These are phyloP conservation scores for Philereme transversata DNA, from an alignment of 2,888 invertebrate genomes.

Conservation along the genomic window DNA sequence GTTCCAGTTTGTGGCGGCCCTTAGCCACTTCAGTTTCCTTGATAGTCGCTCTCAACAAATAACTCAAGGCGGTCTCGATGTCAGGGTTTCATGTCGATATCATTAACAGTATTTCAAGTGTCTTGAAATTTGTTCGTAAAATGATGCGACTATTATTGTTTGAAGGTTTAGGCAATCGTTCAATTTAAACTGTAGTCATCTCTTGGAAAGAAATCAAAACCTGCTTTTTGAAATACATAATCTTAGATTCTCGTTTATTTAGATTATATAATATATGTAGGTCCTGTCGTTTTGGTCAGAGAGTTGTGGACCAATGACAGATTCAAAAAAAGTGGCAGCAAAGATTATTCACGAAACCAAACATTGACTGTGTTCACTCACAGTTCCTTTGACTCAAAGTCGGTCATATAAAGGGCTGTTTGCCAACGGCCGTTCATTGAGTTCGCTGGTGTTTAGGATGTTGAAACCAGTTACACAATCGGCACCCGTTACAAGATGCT, in stretches of 20 bases:
- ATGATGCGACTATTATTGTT: constrained; percentile 19
- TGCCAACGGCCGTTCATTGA: constrained; percentile 34
- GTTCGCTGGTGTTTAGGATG: constrained; percentile 28
- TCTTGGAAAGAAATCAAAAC: too few relatives aligned
- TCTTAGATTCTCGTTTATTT: too few relatives aligned
- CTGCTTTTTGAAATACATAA: too few relatives aligned
- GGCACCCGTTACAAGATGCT: constrained; percentile 44
- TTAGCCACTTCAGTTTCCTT: constrained; percentile 28
- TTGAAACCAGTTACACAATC: constrained; percentile 53
- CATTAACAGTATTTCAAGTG: constrained; percentile 27
- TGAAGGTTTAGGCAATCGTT: background rate
- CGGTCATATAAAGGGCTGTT: constrained; percentile 15
- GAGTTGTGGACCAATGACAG: too few relatives aligned
- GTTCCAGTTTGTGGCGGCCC: constrained; percentile 20
- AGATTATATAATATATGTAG: too few relatives aligned
- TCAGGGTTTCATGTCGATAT: constrained; percentile 32
- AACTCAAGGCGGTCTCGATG: constrained; percentile 33
- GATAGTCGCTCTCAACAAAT: constrained; percentile 35
- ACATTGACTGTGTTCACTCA: constrained; percentile 6
- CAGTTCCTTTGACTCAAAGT: constrained; percentile 13
- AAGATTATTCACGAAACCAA: background rate
- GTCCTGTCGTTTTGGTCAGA: too few relatives aligned
- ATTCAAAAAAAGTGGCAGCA: too few relatives aligned
- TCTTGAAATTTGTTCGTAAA: constrained; percentile 31
- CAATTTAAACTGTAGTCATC: background rate